Base-by-base conservation (phyloP, 2,888 invertebrate species). In the Choreutis nemorana region DNA sequence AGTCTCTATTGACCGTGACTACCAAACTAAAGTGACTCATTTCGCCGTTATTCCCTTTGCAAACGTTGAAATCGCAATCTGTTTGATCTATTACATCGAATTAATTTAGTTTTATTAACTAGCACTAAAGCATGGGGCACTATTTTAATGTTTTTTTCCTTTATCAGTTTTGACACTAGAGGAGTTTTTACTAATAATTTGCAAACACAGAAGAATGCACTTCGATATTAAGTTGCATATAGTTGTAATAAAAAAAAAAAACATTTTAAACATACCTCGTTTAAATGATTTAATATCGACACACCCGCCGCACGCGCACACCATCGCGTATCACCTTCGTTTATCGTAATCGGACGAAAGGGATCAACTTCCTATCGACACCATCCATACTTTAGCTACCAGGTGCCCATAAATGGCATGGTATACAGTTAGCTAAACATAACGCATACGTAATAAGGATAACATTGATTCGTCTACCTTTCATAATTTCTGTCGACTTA, bases 401-500 rank as follows among this genome's bases (percentile, higher is more conserved):
- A 47, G 51, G 52, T 36, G 28, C 32, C 31, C 60, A 55, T 61
- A 66, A 51, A 63, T 43, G 60, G 68, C 34, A 50, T n/a, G n/a
- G 8, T 14, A 40, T 65, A 73, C 73, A 68, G 73, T 73, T 75
- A 75, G 11, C 41, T 41, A 37, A 48, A 51, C 55, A 61, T 40
- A 38, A 41, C 38, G 72, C 56, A 71, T 73, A 57, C 59, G 48
- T 60, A 67, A 73, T 64, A 37, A 47, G 37, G 36, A 45, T 50
- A 55, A 55, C 58, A 56, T 55, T 55, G 51, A n/a, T n/a, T n/a
- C n/a, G n/a, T n/a, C n/a, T n/a, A n/a, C n/a, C n/a, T n/a, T n/a
- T n/a, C n/a, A n/a, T n/a, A n/a, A n/a, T n/a, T n/a, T n/a, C n/a
- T n/a, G n/a, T n/a, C n/a, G n/a, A n/a, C n/a, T n/a, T n/a, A n/a